Conservation (phyloP, 2,113 vertebrate genomes). For the Triplophysa siluroides region DNA sequence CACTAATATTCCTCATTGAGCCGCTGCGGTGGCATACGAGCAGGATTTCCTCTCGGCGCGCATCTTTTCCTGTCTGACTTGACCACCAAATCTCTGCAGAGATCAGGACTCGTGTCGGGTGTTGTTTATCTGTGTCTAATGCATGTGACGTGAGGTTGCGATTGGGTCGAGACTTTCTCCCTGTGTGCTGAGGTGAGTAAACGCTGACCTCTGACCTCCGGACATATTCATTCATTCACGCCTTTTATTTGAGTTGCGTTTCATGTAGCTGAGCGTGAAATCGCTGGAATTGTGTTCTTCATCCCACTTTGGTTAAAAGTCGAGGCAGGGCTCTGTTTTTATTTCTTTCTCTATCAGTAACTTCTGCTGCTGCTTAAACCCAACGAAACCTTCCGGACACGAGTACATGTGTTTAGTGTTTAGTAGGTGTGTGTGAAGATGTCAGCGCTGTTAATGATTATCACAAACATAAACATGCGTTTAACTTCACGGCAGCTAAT, state of each 20-base stretch:
- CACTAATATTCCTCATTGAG: conserved; percentile 51
- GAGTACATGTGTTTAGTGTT: too few species aligned
- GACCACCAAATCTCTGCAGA: too few species aligned
- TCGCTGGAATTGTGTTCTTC: conserved; percentile 26
- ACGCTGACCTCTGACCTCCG: conserved; percentile 16
- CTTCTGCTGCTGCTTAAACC: too few species aligned
- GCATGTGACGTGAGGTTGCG: neutral
- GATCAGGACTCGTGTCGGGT: too few species aligned
- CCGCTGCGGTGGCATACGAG: conserved; percentile 61
- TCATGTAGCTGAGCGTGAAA: conserved; percentile 18
- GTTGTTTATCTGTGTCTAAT: neutral
- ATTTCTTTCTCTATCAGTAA: neutral
- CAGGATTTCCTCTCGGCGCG: conserved; percentile 66
- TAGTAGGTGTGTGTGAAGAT: neutral
- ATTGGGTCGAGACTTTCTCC: neutral
- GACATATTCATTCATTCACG: conserved; percentile 9
- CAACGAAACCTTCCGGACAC: too few species aligned
- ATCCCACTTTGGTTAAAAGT: neutral
- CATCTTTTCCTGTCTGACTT: conserved; percentile 73
- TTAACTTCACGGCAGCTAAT: neutral
- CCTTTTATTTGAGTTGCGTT: neutral
- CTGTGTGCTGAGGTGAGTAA: neutral
- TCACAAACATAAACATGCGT: neutral
- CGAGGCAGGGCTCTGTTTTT: neutral
- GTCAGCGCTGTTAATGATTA: neutral